These are phyloP conservation scores for Speoplatyrhinus poulsoni DNA, from an alignment of 2,113 vertebrate species.

Conservation along the genomic window DNA sequence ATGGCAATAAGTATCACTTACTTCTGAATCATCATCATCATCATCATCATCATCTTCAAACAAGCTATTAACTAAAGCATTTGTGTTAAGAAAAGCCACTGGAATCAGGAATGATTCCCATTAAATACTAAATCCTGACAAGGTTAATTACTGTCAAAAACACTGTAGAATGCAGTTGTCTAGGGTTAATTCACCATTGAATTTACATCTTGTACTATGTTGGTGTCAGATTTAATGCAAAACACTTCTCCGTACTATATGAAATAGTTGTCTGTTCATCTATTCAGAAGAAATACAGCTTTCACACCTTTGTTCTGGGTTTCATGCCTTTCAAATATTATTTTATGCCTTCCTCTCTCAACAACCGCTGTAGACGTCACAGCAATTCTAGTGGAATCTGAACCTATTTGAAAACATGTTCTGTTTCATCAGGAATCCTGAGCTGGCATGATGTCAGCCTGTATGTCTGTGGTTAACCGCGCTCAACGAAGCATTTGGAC, in stretches of 20 bases:
- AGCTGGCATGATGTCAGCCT: conserved; percentile 32
- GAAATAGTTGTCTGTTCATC: too few relatives aligned
- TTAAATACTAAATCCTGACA: too few relatives aligned
- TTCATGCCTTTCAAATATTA: not conserved
- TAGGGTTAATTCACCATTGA: not conserved
- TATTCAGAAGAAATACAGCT: not conserved
- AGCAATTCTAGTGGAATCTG: conserved; percentile 36
- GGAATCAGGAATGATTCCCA: too few relatives aligned
- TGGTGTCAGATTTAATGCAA: too few relatives aligned
- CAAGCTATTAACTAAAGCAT: too few relatives aligned
- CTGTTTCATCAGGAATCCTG: conserved; percentile 21
- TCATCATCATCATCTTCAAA: too few relatives aligned
- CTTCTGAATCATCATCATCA: too few relatives aligned
- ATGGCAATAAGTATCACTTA: too few relatives aligned
- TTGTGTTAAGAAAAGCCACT: too few relatives aligned
- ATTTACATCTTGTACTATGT: not conserved
- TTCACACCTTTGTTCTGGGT: not conserved
- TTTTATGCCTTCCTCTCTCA: not conserved
- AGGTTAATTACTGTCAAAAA: too few relatives aligned
- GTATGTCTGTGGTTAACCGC: conserved; percentile 16
- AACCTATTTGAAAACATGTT: conserved; percentile 41
- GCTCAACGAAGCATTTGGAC: conserved; percentile 33
- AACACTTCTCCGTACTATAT: too few relatives aligned
- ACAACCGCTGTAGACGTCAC: conserved; percentile 19
- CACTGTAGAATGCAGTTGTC: too few relatives aligned